phyloP scores from a whole-genome alignment of 1,140 invertebrate species.

The Agrypnia vestita region DNA sequence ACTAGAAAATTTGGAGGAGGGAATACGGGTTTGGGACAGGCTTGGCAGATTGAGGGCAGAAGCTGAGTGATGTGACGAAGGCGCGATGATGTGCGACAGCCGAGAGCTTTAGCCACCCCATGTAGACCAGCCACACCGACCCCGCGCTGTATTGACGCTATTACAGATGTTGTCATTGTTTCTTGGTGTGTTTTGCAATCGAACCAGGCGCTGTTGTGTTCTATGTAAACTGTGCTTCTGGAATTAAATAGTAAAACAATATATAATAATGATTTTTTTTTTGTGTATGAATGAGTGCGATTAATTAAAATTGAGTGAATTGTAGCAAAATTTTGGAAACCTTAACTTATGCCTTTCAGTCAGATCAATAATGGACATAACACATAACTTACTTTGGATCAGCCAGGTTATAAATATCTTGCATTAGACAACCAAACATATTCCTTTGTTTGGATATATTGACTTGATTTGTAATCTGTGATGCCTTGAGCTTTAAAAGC shows the following conservation, averaged over 20 bases:
- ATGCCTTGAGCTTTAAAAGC: slow-evolving; percentile 42
- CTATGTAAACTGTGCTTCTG: slow-evolving; percentile 87
- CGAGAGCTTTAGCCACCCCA: slow-evolving; percentile 81
- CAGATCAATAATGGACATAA: background rate
- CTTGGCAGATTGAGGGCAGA: slow-evolving; percentile 37
- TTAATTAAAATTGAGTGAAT: background rate
- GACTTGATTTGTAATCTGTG: background rate
- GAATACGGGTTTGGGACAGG: slow-evolving; percentile 30
- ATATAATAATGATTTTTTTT: background rate
- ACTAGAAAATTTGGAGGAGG: slow-evolving; percentile 38
- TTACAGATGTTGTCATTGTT: slow-evolving; percentile 87
- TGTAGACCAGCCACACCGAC: slow-evolving; percentile 91
- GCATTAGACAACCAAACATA: slow-evolving; percentile 54
- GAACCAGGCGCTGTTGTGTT: slow-evolving; percentile 91
- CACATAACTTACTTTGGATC: slow-evolving; percentile 87
- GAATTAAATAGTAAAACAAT: slow-evolving; percentile 61
- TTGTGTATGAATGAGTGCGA: background rate
- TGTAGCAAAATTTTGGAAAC: background rate
- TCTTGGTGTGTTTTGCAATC: slow-evolving; percentile 89
- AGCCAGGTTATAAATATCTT: slow-evolving; percentile 83
- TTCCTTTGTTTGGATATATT: slow-evolving; percentile 23
- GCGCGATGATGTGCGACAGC: slow-evolving; percentile 29
- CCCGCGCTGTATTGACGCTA: slow-evolving; percentile 87
- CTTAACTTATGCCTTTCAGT: background rate
- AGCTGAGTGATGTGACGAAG: slow-evolving; percentile 43